Base-by-base conservation (phyloP, 64 coral and sea anemone genomes). In the Trachythela sp. region DNA sequence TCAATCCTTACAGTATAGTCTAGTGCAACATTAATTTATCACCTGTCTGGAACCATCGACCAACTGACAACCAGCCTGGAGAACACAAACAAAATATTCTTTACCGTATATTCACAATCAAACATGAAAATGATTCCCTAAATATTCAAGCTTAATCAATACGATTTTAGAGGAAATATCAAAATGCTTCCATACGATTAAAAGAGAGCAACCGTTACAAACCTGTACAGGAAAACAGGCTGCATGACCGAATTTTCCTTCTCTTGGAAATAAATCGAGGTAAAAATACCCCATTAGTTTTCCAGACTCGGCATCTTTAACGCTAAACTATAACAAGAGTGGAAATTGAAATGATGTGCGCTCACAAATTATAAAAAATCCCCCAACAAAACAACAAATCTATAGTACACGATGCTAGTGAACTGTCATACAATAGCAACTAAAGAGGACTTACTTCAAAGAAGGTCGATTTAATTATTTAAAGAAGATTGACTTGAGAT, bases 161-260 rank as follows among this genome's bases (percentile, higher is more conserved):
- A n/a, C n/a, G n/a, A n/a, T n/a, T n/a, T n/a, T n/a, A n/a, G n/a
- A n/a, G n/a, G n/a, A n/a, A n/a, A n/a, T n/a, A n/a, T n/a, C n/a
- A n/a, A n/a, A n/a, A 45, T 64, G 20, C 26, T 64, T 27, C 56
- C n/a, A n/a, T n/a, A n/a, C n/a, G n/a, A 64, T 10, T 64, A 18
- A 2, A 27, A 64, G 24, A 64, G 20, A 64, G 5, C 3, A n/a
- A 20, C 6, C 5, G 85, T 24, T 48, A 60, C 56, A 29, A 77
- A 97, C 92, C 93, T 97, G 92, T 11, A 97, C 40, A 31, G 92
- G 92, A 83, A 97, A 97, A 70, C 95, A 97, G 15, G 95, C 95
- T 48, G 95, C 95, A 89, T 97, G 95, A 36, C 93, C 76, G 51
- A 97, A 97, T 70, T 97, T 97, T 59, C 95, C 95, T 94, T 97